Conservation (phyloP, 2,797 vertebrate species). For the Thunnus albacares region DNA sequence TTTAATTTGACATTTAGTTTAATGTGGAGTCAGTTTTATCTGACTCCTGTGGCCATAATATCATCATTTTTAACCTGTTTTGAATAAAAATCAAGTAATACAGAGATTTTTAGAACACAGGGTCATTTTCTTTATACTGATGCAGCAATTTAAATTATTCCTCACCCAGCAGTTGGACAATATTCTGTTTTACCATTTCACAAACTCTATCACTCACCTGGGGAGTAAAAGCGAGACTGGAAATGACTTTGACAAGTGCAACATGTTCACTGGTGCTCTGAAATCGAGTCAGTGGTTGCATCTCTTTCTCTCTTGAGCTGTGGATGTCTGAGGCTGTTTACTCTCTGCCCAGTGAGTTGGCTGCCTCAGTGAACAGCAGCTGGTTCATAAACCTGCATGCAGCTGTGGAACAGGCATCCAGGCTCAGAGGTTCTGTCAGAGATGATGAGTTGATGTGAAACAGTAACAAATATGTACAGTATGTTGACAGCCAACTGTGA, state of each 20-base stretch:
- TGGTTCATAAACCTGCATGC: constrained; percentile 40
- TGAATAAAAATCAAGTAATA: neutral
- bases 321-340: constrained; percentile 41
- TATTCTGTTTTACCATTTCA: neutral
- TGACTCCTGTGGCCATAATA: neutral
- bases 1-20: neutral
- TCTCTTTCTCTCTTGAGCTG: constrained; percentile 25
- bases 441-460: constrained; percentile 12
- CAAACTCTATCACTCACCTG: neutral
- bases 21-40: neutral
- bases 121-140: neutral
- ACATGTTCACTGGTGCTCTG: constrained; percentile 21
- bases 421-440: constrained; percentile 12
- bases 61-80: neutral
- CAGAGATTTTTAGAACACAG: neutral
- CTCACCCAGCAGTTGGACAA: neutral
- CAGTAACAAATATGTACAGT: constrained; percentile 14
- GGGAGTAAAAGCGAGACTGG: neutral
- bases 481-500: constrained; percentile 9
- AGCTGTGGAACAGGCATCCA: constrained; percentile 20
- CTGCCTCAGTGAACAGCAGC: constrained; percentile 44
- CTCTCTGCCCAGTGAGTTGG: constrained; percentile 39
- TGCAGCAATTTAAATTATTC: neutral
- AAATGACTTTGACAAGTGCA: constrained; percentile 31
- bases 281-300: constrained; percentile 10